Base-by-base conservation (phyloP, 2,888 invertebrate species). In the Drosophila colorata region DNA sequence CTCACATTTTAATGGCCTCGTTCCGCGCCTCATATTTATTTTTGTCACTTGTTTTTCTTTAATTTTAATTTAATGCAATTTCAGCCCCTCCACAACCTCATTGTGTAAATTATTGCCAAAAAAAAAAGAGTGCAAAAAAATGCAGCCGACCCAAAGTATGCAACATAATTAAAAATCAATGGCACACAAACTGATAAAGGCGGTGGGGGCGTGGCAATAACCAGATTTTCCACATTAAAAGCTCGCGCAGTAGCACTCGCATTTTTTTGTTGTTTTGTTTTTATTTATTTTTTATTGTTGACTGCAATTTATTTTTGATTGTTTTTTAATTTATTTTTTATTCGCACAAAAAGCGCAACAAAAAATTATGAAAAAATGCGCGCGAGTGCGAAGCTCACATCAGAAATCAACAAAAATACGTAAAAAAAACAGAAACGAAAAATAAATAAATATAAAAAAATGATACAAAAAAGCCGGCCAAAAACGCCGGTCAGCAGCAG, bases 81-180 rank as follows among this genome's bases (percentile, higher is more conserved):
- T 55, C 67, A 38, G n/a, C 56, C 40, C 7, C 20, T 13, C 58
- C 38, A 41, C 35, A 6, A 14, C 68, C 71, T 75, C 82, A 80
- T 74, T 82, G 81, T 82, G 70, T 79, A 83, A 83, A 85, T 86
- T 81, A 89, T 88, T 80, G 86, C 77, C 82, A 56, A 86, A 82
- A 81, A 79, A 78, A 72, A 57, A 64, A 7, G 8, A 28, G 7
- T 20, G 40, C 25, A 48, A 69, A 75, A 73, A 64, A 78, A 75
- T 57, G n/a, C n/a, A 7, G 11, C 66, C 60, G 72, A 73, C 80
- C 70, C 67, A 88, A 88, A 85, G 83, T 77, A 85, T 78, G 89
- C 85, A 88, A 77, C 80, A 88, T 90, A 90, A 90, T 91, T 91
- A 89, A 90, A 90, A 90, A 90, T 91, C 90, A 90, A 90, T 90